These are phyloP conservation scores for Rachycentron canadum DNA, from an alignment of 2,797 vertebrate genomes.

Conservation along the genomic window DNA sequence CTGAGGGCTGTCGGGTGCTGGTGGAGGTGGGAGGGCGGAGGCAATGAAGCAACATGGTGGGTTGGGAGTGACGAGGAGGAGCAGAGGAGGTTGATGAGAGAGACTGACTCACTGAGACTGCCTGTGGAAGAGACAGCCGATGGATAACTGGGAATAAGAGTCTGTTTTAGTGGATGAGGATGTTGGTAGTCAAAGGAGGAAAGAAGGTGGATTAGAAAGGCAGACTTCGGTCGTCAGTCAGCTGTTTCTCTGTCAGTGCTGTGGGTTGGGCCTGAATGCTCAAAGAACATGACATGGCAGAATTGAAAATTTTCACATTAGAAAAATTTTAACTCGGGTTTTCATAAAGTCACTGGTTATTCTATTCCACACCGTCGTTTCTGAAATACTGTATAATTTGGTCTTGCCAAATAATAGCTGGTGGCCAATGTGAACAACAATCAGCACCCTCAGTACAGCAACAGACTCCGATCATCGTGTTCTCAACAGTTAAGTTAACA, in stretches of 20 bases:
- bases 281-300: neutral
- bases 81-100: constrained; percentile 45
- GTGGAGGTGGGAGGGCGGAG: constrained; percentile 12
- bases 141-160: constrained; percentile 42
- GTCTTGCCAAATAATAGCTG: neutral
- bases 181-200: constrained; percentile 31
- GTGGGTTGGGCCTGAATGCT: neutral
- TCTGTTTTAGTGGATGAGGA: constrained; percentile 41
- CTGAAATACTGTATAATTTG: neutral
- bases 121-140: constrained; percentile 44
- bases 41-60: constrained; percentile 24
- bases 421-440: too few species aligned
- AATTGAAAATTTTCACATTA: neutral
- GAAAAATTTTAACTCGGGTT: neutral
- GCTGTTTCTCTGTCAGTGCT: constrained; percentile 4
- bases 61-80: constrained; percentile 12
- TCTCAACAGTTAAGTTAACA: too few species aligned
- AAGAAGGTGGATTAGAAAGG: constrained; percentile 26
- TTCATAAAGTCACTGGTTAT: neutral
- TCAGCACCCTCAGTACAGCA: too few species aligned
- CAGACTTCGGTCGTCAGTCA: constrained; percentile 20
- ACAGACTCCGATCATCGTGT: too few species aligned
- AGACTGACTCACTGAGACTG: constrained; percentile 48
- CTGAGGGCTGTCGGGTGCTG: constrained; percentile 40
- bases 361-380: neutral